Evolutionary conservation across 2,113 vertebrate genomes (phyloP), one percentile per base, ranked within the genome.

Genomic region (Condylura cristata): DNA sequence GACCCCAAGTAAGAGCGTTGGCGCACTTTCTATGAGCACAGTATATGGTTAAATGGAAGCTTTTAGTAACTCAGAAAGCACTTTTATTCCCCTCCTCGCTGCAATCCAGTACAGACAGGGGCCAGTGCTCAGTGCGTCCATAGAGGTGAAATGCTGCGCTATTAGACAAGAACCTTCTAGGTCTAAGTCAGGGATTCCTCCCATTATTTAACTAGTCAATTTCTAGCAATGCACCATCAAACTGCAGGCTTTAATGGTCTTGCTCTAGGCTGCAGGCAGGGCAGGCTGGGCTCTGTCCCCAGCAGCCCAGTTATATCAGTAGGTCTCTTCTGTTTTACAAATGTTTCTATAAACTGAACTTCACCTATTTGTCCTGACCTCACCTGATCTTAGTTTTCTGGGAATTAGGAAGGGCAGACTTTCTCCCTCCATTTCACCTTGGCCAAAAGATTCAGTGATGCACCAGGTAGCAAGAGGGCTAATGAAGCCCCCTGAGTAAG

Each of bases 351-450:
- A 56, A 68, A 56, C 1, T 30, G 90, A 95, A 17, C 34, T 72
- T 63, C 63, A 17, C 17, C 41, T 30, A 71, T 28, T 24, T 74
- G 48, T 61, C 1, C 28, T 11, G 39, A 44, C 14, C 28, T 68
- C 20, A 9, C 51, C 56, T 30, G 44, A 65, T 61, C 83, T 71
- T 13, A 37, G 37, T 74, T 63, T 37, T 58, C 13, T 70, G 48
- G n/a, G 53, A 74, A 56, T 16, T 24, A 71, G 70, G 72, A 66
- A 76, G 46, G n/a, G 58, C 41, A 87, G 93, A 80, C 5, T 68
- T 48, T 34, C 37, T 30, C 11, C 26, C 11, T 30, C 44, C 34
- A 26, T 39, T 88, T 90, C 28, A 16, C 26, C 5, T 28, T 71
- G 41, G 39, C 41, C 63, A 18, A 13, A 24, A 83, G 37, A 68